Evolutionary conservation across 2,797 vertebrate species (phyloP).

Genomic region (Enteromius trimaculatus): DNA sequence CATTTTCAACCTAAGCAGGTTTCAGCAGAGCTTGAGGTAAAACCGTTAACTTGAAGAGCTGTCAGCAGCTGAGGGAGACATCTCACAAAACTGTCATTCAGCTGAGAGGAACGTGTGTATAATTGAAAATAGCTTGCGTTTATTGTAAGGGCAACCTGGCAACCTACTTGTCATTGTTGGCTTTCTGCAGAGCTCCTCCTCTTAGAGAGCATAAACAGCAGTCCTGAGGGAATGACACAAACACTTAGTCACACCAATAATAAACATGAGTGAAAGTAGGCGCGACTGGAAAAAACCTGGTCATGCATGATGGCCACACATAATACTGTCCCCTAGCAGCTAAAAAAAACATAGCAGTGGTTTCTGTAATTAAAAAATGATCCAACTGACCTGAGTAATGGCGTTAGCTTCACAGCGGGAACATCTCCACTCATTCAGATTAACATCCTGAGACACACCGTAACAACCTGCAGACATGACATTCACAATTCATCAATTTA

Average conservation of each 20-base stretch:
- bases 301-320: background rate
- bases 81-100: background rate
- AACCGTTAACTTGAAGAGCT: background rate
- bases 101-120: background rate
- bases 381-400: constrained; percentile 83
- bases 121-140: background rate
- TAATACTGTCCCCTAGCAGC: constrained; percentile 13
- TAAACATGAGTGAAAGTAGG: background rate
- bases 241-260: constrained; percentile 18
- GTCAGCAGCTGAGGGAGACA: background rate
- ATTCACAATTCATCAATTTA: background rate
- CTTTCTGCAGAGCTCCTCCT: constrained; percentile 93
- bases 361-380: background rate
- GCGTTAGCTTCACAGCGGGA: constrained; percentile 91
- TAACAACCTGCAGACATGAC: constrained; percentile 86
- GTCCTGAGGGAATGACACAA: constrained; percentile 76
- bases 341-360: background rate
- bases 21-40: background rate
- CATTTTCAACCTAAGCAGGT: background rate
- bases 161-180: constrained; percentile 94
- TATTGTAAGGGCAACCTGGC: background rate
- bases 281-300: constrained; percentile 6
- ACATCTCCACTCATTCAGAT: constrained; percentile 88
- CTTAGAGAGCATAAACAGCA: constrained; percentile 95
- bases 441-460: constrained; percentile 84